Percentiles rank a stretch among this genome's conserved stretches.
phyloP scores from a whole-genome alignment of 2,113 vertebrate species.

The Mastomys coucha region DNA sequence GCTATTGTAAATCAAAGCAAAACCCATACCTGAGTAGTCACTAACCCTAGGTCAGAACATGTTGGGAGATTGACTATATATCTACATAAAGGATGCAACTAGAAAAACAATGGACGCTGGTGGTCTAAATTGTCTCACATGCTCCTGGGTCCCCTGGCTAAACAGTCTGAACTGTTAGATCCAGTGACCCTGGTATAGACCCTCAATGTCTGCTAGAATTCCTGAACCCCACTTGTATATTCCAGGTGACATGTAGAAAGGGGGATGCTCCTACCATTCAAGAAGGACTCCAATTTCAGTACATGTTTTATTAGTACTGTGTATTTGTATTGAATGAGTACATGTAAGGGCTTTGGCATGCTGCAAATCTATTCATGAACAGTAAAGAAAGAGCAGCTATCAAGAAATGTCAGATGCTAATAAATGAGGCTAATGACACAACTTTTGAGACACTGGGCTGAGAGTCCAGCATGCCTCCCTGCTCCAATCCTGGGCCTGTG shows the following conservation, averaged over 20 bases:
- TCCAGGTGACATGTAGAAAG: neutral
- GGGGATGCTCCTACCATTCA: neutral
- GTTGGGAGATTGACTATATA: neutral
- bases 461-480: rapidly evolving
- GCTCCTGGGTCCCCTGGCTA: neutral
- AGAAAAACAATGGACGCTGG: neutral
- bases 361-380: neutral
- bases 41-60: rapidly evolving
- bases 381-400: neutral
- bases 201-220: too few relatives aligned
- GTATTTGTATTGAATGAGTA: neutral
- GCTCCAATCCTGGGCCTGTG: too few relatives aligned
- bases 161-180: rapidly evolving
- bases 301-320: neutral
- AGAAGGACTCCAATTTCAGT: neutral
- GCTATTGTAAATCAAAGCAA: neutral
- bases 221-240: rapidly evolving
- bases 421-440: neutral
- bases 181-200: neutral
- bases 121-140: neutral
- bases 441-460: rapidly evolving
- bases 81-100: neutral
- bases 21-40: neutral
- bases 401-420: neutral
- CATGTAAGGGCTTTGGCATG: neutral